Evolutionary conservation across 2,888 invertebrate species (phyloP), one percentile per base, ranked within the genome.

Genomic region (Venusia cambrica): DNA sequence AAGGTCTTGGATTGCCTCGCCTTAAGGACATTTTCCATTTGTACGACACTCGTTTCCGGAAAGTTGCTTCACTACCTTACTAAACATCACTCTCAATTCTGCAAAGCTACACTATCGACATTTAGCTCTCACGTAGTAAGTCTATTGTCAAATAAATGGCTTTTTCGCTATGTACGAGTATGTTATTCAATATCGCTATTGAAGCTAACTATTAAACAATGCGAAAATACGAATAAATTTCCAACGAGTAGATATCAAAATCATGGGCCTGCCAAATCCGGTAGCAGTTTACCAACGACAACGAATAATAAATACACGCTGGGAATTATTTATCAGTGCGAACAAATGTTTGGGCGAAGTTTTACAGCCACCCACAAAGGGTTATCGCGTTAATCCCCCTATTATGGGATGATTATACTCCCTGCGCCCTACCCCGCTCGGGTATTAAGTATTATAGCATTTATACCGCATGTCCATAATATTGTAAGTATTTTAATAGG

Each of bases 361-460:
- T 81, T 78, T 75, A 66, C 63, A 62, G 61, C 71, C 71, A 35
- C 37, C 32, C 79, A 73, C 78, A 85, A 85, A 83, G 85, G 83
- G 84, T 83, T 84, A 58, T 64, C 64, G 72, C 62, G 72, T 68
- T 83, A 83, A 85, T 81, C 81, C 79, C 51, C 51, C 73, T 73
- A 79, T 83, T 81, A 83, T 73, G 59, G 72, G 78, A 75, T 79
- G 67, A 73, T 71, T 72, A 69, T 40, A 37, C 53, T 45, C 46
- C 37, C 38, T 50, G 20, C 36, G 31, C 41, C 43, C 45, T 39
- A 39, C 31, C 17, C 45, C 31, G 30, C 35, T 40, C 42, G 48
- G 50, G 49, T 42, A 54, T 61, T 57, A 64, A 40, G 50, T 43
- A 54, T 49, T 64, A 68, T 65, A 79, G n/a, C n/a, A n/a, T n/a